Evolutionary conservation across 2,113 vertebrate genomes (phyloP).

Genomic region (Nansenia antarctica): DNA sequence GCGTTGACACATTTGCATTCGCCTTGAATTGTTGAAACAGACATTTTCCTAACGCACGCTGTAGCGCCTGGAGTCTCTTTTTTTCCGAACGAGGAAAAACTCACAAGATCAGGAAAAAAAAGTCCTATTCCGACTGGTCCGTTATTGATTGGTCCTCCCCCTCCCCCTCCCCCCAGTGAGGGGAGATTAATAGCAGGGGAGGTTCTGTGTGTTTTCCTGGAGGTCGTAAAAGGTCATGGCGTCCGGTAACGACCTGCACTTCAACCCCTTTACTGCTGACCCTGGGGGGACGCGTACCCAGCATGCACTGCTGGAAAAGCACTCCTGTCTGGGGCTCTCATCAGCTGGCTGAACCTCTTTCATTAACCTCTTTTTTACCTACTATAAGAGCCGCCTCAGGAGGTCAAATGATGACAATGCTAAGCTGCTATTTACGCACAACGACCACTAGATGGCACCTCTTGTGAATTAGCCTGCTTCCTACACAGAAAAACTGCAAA

Average conservation of each 20-base stretch:
- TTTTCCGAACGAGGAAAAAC: too few relatives aligned
- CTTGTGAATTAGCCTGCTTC: too few relatives aligned
- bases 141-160: not conserved
- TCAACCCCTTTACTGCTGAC: not conserved
- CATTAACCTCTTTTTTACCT: not conserved
- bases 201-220: not conserved
- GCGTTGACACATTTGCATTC: constrained; percentile 23
- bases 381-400: too few relatives aligned
- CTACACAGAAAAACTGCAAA: too few relatives aligned
- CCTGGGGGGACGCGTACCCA: not conserved
- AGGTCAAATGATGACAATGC: too few relatives aligned
- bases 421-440: too few relatives aligned
- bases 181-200: not conserved
- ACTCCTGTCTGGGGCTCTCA: not conserved
- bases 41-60: not conserved
- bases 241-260: constrained; percentile 14
- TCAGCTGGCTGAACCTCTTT: not conserved
- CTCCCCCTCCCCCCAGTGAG: not conserved
- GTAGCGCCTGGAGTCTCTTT: too few relatives aligned
- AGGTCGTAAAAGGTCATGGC: constrained; percentile 6
- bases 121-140: too few relatives aligned
- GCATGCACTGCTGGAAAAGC: not conserved
- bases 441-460: too few relatives aligned
- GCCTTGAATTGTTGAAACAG: not conserved
- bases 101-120: not conserved